Base-by-base conservation (phyloP, 2,113 vertebrate genomes). In the Podilymbus podiceps region DNA sequence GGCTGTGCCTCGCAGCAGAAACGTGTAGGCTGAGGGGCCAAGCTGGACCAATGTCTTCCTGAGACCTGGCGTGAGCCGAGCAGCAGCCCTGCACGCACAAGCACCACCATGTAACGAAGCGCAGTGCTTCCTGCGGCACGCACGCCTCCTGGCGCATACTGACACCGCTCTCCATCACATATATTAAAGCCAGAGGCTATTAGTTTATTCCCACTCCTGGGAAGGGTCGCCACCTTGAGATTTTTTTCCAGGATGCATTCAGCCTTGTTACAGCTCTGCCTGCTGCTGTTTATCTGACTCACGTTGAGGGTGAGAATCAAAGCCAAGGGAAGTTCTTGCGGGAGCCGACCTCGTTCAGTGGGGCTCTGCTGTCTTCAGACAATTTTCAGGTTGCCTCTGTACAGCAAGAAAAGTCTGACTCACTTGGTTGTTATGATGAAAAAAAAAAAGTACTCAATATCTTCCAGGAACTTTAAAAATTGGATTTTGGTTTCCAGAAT, bases 81-180 rank as follows among this genome's bases (percentile, higher is more conserved):
- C 69, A 91, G 73, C 88, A 85, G 79, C 69, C 22, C n/a, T 24
- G 5, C n/a, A 25, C 2, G 1, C 53, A 85, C 38, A 59, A 50
- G 56, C 62, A 40, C 3, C 42, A 12, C 58, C 1, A 1, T 1
- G 40, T 3, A 38, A 23, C 3, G 53, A 63, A 46, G 44, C 3
- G 5, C 35, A 73, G 67, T 4, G 0, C 20, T 6, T 31, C 25
- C 78, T 46, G 44, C 58, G 30, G 1, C 56, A 9, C 2, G 18
- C 35, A 30, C 1, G 0, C 44, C 67, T 80, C 53, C 63, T 33
- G 79, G 24, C 2, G 0, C 33, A 7, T 12, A 4, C 11, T 25
- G 31, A 38, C 25, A 15, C 53, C 75, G 33, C n/a, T 67, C 71
- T 73, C 67, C 67, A 60, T 49, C 85, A 33, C 18, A 8, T 23